Conservation (phyloP, 2,888 invertebrate genomes). For the Ochlodes sylvanus region DNA sequence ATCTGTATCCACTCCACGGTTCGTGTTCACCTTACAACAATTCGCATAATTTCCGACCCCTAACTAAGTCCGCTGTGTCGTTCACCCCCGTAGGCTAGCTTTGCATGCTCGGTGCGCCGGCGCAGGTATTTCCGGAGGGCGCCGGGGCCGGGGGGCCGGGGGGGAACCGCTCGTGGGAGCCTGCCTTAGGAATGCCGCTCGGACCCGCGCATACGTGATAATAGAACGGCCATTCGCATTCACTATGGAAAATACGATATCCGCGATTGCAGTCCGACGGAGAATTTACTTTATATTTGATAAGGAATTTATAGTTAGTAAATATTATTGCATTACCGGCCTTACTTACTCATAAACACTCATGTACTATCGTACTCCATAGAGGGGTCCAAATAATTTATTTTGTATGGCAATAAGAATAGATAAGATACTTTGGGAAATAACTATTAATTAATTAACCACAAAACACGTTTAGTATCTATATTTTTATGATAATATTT, state of each 20-base stretch:
- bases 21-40: conserved; percentile 32
- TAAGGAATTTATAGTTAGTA: too few species aligned
- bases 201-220: conserved; percentile 52
- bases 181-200: conserved; percentile 63
- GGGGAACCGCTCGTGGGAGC: conserved; percentile 60
- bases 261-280: not conserved
- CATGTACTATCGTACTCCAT: too few species aligned
- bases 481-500: too few species aligned
- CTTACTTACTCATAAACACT: too few species aligned
- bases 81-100: conserved; percentile 57
- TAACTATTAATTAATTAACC: too few species aligned
- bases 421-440: too few species aligned
- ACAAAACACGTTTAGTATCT: too few species aligned
- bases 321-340: too few species aligned
- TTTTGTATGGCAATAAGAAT: too few species aligned
- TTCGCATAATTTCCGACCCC: conserved; percentile 54
- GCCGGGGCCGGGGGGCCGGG: conserved; percentile 32
- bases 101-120: conserved; percentile 68
- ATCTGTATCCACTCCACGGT: too few species aligned
- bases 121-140: conserved; percentile 70
- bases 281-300: not conserved
- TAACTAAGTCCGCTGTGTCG: conserved; percentile 54
- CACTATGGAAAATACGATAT: not conserved
- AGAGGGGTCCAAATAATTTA: too few species aligned
- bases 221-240: conserved; percentile 38